Percentiles rank a stretch among this genome's conserved stretches.
Evolutionary conservation across 2,797 vertebrate species (phyloP).

Genomic region (Smutsia temminckii): DNA sequence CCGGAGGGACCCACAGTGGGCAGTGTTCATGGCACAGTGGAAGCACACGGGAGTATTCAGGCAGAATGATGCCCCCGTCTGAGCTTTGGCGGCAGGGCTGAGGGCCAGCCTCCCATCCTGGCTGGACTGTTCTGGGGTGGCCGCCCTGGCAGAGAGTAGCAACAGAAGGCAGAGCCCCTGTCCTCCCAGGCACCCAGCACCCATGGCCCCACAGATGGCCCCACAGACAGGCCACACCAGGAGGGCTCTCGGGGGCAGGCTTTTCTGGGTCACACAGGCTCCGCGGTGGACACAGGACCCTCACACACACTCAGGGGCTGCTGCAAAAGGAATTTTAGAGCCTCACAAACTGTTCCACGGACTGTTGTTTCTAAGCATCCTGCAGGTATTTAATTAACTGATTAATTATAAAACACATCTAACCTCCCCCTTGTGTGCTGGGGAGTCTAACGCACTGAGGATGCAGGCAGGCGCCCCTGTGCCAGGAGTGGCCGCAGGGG

Average conservation of each 20-base stretch:
- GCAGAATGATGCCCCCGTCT: fast-evolving
- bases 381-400: not conserved
- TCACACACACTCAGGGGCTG: fast-evolving
- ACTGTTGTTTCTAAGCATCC: not conserved
- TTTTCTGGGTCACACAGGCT: fast-evolving
- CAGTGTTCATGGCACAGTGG: fast-evolving
- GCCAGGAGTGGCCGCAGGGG: fast-evolving
- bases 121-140: not conserved
- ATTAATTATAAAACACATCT: not conserved
- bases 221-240: too few relatives aligned
- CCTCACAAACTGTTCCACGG: fast-evolving
- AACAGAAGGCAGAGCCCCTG: fast-evolving
- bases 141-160: fast-evolving
- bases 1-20: not conserved
- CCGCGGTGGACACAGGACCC: fast-evolving
- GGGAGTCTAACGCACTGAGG: too few relatives aligned
- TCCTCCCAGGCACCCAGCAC: not conserved
- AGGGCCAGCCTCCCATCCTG: fast-evolving
- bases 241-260: not conserved
- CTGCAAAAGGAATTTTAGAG: too few relatives aligned
- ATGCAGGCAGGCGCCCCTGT: fast-evolving
- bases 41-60: fast-evolving
- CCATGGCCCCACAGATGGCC: not conserved
- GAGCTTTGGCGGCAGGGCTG: too few relatives aligned
- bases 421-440: fast-evolving